Evolutionary conservation across 1,140 invertebrate genomes (phyloP).

Genomic region (Aphelinus atriplicis): DNA sequence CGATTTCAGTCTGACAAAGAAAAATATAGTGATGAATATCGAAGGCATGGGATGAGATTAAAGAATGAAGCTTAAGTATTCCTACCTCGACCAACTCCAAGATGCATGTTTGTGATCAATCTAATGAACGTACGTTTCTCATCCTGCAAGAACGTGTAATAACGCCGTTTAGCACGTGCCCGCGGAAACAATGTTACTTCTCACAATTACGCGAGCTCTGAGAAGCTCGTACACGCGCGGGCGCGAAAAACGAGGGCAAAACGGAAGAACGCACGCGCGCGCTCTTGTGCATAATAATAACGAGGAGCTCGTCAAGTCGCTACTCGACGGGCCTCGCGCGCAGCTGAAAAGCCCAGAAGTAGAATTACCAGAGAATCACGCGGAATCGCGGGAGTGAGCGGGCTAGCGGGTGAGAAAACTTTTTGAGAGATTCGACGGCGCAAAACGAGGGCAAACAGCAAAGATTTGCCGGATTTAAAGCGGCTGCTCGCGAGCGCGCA

Average conservation of each 20-base stretch:
- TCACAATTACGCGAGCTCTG: not conserved
- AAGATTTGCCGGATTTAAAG: constrained; percentile 25
- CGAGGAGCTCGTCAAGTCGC: not conserved
- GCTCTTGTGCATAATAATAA: constrained; percentile 28
- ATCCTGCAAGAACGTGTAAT: not conserved
- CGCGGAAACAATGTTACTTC: not conserved
- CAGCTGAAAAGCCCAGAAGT: constrained; percentile 24
- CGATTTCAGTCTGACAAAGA: no score
- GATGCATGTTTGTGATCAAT: no score
- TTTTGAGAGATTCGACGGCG: constrained; percentile 21
- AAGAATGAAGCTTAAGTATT: no score
- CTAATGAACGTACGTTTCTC: no score
- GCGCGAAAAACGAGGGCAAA: not conserved
- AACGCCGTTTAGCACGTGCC: not conserved
- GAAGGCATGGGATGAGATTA: no score
- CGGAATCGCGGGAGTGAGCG: constrained; percentile 2
- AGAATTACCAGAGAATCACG: constrained; percentile 36
- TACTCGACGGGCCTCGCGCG: not conserved
- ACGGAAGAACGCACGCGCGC: not conserved
- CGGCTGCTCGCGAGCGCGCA: not conserved
- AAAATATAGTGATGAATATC: no score
- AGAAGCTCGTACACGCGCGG: not conserved
- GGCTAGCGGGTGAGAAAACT: not conserved
- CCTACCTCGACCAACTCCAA: no score
- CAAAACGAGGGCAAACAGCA: constrained; percentile 35